These are phyloP conservation scores for Sturmia bella DNA, from an alignment of 2,888 invertebrate species.

Conservation along the genomic window DNA sequence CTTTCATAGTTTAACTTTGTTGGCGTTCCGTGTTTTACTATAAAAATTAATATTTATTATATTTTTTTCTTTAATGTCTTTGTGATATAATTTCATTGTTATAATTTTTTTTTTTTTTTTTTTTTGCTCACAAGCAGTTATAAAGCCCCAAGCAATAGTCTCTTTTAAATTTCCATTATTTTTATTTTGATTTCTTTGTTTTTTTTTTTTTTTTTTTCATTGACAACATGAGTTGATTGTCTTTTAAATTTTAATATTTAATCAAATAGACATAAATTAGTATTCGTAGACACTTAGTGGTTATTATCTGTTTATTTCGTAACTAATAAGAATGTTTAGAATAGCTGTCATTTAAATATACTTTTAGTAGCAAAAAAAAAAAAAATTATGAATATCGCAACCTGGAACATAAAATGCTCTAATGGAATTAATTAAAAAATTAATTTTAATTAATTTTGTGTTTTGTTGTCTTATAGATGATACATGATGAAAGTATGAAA, in stretches of 20 bases:
- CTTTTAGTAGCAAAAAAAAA: too few species aligned
- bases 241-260: constrained; percentile 15
- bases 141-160: constrained; percentile 64
- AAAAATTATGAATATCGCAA: too few species aligned
- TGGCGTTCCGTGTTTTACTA: constrained; percentile 67
- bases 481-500: too few species aligned
- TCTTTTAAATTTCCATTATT: constrained; percentile 18
- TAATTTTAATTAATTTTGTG: too few species aligned
- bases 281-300: constrained; percentile 53
- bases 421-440: too few species aligned
- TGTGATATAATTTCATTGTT: constrained; percentile 10
- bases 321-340: too few species aligned
- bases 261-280: constrained; percentile 18
- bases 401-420: too few species aligned
- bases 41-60: not conserved
- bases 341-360: not conserved
- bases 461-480: too few species aligned
- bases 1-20: constrained; percentile 65
- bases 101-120: constrained; percentile 17
- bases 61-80: constrained; percentile 3
- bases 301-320: constrained; percentile 3
- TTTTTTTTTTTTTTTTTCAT: constrained; percentile 7
- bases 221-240: constrained; percentile 29
- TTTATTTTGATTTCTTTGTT: constrained; percentile 9
- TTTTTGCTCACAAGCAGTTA: constrained; percentile 9